These are phyloP conservation scores for Ia io DNA, from an alignment of 2,113 vertebrate genomes.

Conservation along the genomic window DNA sequence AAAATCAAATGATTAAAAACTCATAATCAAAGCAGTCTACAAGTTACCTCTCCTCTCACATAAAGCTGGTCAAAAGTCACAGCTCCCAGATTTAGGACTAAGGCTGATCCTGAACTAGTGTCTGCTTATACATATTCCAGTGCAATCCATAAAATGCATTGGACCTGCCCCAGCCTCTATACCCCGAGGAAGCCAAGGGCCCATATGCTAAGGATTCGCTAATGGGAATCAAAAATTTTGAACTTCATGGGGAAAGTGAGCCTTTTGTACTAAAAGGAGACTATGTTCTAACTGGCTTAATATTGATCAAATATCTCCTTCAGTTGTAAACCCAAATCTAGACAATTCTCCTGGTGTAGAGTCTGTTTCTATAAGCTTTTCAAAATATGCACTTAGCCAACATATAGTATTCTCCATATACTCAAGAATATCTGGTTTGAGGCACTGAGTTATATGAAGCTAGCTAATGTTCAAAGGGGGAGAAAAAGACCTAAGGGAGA, in stretches of 20 bases:
- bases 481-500: background rate
- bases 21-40: background rate
- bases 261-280: background rate
- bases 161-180: background rate
- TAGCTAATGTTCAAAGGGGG: background rate
- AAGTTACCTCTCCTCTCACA: background rate
- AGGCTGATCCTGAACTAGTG: background rate
- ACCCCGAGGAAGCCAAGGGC: background rate
- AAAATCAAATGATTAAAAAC: slow-evolving; percentile 26
- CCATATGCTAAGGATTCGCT: background rate
- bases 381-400: background rate
- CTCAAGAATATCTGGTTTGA: slow-evolving; percentile 15
- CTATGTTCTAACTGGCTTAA: background rate
- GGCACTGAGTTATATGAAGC: background rate
- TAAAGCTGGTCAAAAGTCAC: slow-evolving; percentile 23
- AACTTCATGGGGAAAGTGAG: slow-evolving; percentile 15
- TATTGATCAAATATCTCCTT: background rate
- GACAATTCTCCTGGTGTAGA: background rate
- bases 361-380: background rate
- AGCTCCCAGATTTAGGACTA: slow-evolving; percentile 10
- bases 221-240: background rate
- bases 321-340: background rate
- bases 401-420: background rate
- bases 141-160: background rate
- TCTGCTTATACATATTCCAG: background rate